Percentiles rank a stretch among this genome's conserved stretches.
phyloP scores from a whole-genome alignment of 1,140 invertebrate genomes.

The Portunus trituberculatus region DNA sequence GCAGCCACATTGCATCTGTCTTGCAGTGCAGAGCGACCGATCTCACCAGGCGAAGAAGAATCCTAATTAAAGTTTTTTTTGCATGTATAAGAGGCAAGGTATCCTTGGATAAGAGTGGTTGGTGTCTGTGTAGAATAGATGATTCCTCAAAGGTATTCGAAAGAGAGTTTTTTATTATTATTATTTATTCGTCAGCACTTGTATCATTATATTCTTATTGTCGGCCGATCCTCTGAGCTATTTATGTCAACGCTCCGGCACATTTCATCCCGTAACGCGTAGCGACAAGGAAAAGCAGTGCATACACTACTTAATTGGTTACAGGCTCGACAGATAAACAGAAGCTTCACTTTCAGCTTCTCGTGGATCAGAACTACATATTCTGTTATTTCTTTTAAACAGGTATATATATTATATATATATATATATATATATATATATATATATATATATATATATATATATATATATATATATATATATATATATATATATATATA shows the following conservation, averaged over 20 bases:
- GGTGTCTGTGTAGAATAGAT: too few relatives aligned
- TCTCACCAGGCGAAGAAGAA: too few relatives aligned
- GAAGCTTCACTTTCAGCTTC: not conserved
- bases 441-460: conserved; percentile 49
- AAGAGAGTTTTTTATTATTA: too few relatives aligned
- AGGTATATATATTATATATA: not conserved
- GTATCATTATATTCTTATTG: not conserved
- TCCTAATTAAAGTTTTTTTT: too few relatives aligned
- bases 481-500: conserved; percentile 29
- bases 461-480: conserved; percentile 35
- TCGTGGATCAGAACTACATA: not conserved
- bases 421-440: conserved; percentile 41
- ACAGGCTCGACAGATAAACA: not conserved
- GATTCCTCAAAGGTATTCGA: too few relatives aligned
- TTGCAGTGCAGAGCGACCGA: too few relatives aligned
- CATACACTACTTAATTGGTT: not conserved
- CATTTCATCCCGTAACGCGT: not conserved
- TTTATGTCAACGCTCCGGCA: not conserved
- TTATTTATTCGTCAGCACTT: not conserved
- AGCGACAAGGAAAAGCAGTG: not conserved
- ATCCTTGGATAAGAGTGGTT: too few relatives aligned
- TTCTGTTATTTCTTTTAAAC: too few relatives aligned
- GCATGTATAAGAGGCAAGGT: too few relatives aligned
- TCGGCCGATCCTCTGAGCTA: not conserved
- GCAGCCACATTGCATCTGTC: too few relatives aligned